These are phyloP conservation scores for Dichetophora obliterata DNA, from an alignment of 2,888 invertebrate species.

Conservation along the genomic window DNA sequence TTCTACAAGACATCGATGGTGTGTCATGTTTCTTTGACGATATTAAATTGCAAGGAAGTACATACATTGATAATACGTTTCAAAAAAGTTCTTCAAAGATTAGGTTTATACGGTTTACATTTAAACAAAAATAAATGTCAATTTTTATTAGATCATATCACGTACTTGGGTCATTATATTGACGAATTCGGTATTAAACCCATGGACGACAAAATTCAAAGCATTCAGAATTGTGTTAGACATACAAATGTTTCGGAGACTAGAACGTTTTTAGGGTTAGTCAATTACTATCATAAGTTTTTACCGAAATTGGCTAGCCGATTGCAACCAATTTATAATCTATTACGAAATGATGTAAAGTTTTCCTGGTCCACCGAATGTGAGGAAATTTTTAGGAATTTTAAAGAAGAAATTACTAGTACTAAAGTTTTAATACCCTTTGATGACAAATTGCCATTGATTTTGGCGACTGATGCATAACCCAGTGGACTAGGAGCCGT, in stretches of 20 bases:
- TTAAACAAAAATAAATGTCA: slow-evolving; percentile 20
- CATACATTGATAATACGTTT: slow-evolving; percentile 16
- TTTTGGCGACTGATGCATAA: slow-evolving; percentile 39
- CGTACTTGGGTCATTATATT: slow-evolving; percentile 41
- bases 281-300: slow-evolving; percentile 12
- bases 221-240: slow-evolving; percentile 16
- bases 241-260: slow-evolving; percentile 25
- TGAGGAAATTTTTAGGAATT: not conserved
- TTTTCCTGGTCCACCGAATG: slow-evolving; percentile 26
- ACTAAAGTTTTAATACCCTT: slow-evolving; percentile 31
- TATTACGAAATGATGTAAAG: not conserved
- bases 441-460: slow-evolving; percentile 19
- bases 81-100: not conserved
- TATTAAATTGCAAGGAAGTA: slow-evolving; percentile 9
- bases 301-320: slow-evolving; percentile 16
- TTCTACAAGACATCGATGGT: not conserved
- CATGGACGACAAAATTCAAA: slow-evolving; percentile 26
- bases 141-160: slow-evolving; percentile 29
- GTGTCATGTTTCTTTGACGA: slow-evolving; percentile 15
- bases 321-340: slow-evolving; percentile 12
- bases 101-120: slow-evolving; percentile 20
- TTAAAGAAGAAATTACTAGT: not conserved
- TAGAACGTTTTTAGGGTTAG: slow-evolving; percentile 32
- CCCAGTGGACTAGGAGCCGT: slow-evolving; percentile 40
- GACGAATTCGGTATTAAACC: slow-evolving; percentile 37